Base-by-base conservation (phyloP, 2,888 invertebrate species). In the Heterodera filipjevi region DNA sequence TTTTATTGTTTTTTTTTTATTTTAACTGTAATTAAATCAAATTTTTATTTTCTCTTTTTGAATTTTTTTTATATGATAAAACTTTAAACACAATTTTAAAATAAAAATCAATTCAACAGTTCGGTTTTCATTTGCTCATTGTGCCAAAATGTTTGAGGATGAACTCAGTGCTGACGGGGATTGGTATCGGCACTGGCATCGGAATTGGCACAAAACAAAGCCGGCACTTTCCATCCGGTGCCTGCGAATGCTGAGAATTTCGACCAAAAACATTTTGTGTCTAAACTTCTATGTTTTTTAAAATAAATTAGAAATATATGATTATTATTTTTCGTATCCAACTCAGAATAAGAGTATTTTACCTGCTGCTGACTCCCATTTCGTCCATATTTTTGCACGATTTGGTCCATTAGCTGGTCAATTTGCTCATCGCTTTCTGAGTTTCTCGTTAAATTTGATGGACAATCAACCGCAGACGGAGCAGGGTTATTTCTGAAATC, bases 91-190 rank as follows among this genome's bases (percentile, higher is more conserved):
- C 27, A 27, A 6, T 27, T 59, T 59, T 27, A 27, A 10, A 59
- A 27, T 8, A 59, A 27, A 59, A 59, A 59, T 22, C 12, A 8
- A 27, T 10, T 59, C 6, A 6, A 27, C 33, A 19, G 33, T 68
- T 68, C 19, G 68, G 33, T 33, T 19, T 68, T 19, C 33, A 68
- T 73, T 27, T 16, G 44, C n/a, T 73, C n/a, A 44, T 46, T 30
- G 32, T 49, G 46, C 66, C 53, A 68, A 78, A 80, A 66, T 80
- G 80, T 66, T 75, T 81, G n/a, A 49, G 66, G 35, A 80, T 71
- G 30, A 80, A 80, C 49, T 80, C 80, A n/a, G 27, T 72, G 59
- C 72, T 74, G 46, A 80, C 49, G 19, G 80, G 80, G n/a, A 80
- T 22, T 27, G 59, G 70, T 22, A 80, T 46, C n/a, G 78, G 72